Evolutionary conservation across 2,113 vertebrate genomes (phyloP), one percentile per base, ranked within the genome.

Genomic region (Calyptommatus sinebrachiatus): DNA sequence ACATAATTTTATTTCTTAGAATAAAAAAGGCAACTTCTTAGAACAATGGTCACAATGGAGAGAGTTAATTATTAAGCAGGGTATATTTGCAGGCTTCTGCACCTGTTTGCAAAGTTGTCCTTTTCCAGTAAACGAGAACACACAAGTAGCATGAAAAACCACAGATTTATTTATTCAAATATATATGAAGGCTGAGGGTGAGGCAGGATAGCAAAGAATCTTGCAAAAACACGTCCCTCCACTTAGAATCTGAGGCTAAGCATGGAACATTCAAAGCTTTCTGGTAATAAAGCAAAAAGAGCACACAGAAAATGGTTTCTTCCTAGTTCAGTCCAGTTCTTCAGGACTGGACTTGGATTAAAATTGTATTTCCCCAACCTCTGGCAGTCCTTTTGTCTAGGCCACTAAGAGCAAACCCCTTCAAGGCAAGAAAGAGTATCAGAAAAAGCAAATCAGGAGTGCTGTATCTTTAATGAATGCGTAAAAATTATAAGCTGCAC

Each of bases 91-190:
- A 79, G 26, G 41, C 60, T 79, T 46, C 41, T 24, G 28, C 21
- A 65, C n/a, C 60, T 72, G n/a, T 46, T 11, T 79, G n/a, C 41
- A 79, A 50, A 72, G 60, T 50, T 57, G 21, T 8, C 62, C 50
- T 50, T 28, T 9, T 18, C 41, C 18, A 29, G 18, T 65, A 63
- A 79, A 78, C 46, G 18, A 62, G 53, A 68, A 46, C 60, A 46
- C 31, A 75, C 57, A 63, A 77, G 65, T 71, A 53, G 22, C 12
- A 62, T 71, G 77, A 71, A 78, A 67, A 53, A 46, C 18, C 11
- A 68, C 11, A 12, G 26, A 21, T 77, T 50, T 77, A 67, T 77
- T 67, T 24, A 31, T 77, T 46, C 46, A 77, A 77, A 66, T 62
- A 50, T 76, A 22, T 66, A 20, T 41, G 35, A 57, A 48, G 21